Percentiles rank a stretch among this genome's conserved stretches.
Conservation (phyloP, 2,888 invertebrate species). For the Sphecodes monilicornis region DNA sequence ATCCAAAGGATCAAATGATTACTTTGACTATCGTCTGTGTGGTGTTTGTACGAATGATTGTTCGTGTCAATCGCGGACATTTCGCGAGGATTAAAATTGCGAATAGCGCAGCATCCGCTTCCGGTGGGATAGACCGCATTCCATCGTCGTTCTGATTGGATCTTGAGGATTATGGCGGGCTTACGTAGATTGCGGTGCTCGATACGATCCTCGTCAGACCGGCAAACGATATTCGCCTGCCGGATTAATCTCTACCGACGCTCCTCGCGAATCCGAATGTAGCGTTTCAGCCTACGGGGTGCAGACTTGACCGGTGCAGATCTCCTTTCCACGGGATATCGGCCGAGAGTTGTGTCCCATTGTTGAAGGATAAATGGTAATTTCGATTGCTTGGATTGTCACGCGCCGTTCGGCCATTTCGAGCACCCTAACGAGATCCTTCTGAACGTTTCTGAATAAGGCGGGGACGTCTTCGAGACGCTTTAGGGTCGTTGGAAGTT, state of each 20-base stretch:
- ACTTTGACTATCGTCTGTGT: neutral
- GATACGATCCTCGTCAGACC: constrained; percentile 49
- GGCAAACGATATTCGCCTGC: constrained; percentile 29
- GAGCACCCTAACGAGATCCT: neutral
- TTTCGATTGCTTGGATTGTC: constrained; percentile 1
- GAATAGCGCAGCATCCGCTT: constrained; percentile 36
- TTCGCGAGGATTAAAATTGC: constrained; percentile 23
- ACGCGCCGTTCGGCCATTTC: neutral
- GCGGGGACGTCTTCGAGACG: neutral
- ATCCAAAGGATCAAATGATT: neutral
- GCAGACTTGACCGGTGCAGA: neutral
- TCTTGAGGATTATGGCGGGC: constrained; percentile 54
- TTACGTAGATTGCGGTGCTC: constrained; percentile 52
- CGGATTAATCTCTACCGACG: constrained; percentile 30
- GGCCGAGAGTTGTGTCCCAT: neutral
- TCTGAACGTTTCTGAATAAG: neutral
- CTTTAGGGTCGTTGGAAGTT: too few relatives aligned
- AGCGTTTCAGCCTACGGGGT: constrained; percentile 6
- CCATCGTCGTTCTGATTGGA: constrained; percentile 54
- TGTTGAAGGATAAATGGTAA: neutral
- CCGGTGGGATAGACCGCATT: constrained; percentile 51
- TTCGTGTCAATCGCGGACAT: neutral
- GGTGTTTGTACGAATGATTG: neutral
- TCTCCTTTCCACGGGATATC: neutral
- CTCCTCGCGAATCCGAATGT: neutral